phyloP scores from a whole-genome alignment of 2,888 invertebrate genomes.

The Xanthorhoe spadicearia region DNA sequence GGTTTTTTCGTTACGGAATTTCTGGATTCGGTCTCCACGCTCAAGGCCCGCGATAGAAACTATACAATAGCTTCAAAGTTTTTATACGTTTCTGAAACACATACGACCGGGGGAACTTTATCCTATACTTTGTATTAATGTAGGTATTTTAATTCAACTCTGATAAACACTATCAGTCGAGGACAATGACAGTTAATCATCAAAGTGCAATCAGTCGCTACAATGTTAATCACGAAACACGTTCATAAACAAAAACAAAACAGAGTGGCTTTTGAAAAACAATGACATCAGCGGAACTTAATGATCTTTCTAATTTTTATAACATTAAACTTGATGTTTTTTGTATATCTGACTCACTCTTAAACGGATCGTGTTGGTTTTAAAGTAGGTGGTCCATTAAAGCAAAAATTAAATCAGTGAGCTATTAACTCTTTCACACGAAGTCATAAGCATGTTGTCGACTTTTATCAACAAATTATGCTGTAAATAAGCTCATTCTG shows the following conservation, averaged over 20 bases:
- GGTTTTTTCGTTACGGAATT: no score
- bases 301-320: constrained; percentile 23
- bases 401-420: no score
- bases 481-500: no score
- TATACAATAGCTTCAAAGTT: no score
- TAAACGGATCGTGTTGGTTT: constrained; percentile 12
- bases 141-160: background rate
- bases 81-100: no score
- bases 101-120: no score
- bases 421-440: no score
- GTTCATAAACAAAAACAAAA: constrained; percentile 7
- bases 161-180: constrained; percentile 14
- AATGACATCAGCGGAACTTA: constrained; percentile 32
- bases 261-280: constrained; percentile 35
- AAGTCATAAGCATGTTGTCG: no score
- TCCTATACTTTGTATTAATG: background rate
- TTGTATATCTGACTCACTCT: constrained; percentile 17
- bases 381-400: background rate
- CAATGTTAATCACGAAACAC: constrained; percentile 15
- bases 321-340: constrained; percentile 7
- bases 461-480: no score
- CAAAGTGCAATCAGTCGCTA: constrained; percentile 18
- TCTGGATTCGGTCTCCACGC: no score
- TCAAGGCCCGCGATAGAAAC: no score
- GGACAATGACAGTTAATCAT: constrained; percentile 18